Evolutionary conservation across 2,797 vertebrate genomes (phyloP).

Genomic region (Lithobates pipiens): DNA sequence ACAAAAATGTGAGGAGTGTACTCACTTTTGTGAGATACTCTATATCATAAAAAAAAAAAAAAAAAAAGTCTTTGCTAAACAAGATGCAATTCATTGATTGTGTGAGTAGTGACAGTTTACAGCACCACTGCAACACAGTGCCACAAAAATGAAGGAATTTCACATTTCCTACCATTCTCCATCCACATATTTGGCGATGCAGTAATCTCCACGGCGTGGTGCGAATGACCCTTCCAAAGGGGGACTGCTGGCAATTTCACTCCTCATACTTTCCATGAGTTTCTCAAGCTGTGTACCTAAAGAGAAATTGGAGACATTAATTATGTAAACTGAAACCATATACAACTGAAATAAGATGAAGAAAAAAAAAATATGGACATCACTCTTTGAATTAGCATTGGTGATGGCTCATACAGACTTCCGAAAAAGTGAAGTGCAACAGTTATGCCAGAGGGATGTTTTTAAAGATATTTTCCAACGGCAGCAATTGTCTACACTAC

Average conservation of each 20-base stretch:
- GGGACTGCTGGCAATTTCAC: conserved; percentile 88
- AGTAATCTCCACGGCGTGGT: conserved; percentile 89
- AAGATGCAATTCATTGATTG: no score
- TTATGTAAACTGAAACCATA: background rate
- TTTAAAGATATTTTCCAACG: background rate
- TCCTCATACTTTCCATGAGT: conserved; percentile 96
- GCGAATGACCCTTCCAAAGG: conserved; percentile 89
- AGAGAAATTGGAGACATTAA: background rate
- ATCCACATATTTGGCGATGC: conserved; percentile 94
- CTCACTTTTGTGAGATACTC: no score
- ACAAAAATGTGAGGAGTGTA: no score
- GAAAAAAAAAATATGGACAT: no score
- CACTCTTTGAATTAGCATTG: background rate
- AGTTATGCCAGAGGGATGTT: background rate
- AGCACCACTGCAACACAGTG: background rate
- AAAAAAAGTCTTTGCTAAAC: no score
- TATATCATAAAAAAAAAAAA: no score
- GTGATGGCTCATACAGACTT: background rate
- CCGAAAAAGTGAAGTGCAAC: background rate
- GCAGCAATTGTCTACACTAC: background rate
- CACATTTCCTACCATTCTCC: conserved; percentile 87
- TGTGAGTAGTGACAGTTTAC: no score
- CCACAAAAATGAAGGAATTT: background rate
- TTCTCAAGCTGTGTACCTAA: conserved; percentile 91
- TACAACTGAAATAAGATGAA: background rate